Evolutionary conservation across 37 sponge, comb jelly and placozoan species (phyloP).

Genomic region (Bolinopsis microptera): DNA sequence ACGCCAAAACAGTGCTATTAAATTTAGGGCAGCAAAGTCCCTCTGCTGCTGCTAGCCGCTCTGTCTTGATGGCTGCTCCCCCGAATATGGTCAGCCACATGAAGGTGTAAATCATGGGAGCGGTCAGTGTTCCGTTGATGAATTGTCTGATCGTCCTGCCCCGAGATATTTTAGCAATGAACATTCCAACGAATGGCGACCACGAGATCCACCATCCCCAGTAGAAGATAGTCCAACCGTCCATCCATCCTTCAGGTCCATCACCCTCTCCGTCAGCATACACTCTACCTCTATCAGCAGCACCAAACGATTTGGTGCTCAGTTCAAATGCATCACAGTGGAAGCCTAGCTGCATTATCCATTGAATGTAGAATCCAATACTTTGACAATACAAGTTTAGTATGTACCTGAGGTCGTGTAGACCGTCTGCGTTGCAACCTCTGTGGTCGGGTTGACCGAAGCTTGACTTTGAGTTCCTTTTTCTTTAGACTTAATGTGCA

Average conservation of each 20-base stretch:
- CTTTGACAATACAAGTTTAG: constrained; percentile 32
- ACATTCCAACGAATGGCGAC: no score
- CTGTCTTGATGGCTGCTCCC: constrained; percentile 20
- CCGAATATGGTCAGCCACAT: constrained; percentile 48
- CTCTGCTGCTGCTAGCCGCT: not conserved
- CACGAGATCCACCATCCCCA: constrained; percentile 64
- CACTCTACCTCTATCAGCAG: constrained; percentile 24
- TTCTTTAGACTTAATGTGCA: no score
- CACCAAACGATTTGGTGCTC: not conserved
- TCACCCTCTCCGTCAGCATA: not conserved
- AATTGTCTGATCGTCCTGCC: constrained; percentile 6
- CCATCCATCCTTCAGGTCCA: constrained; percentile 1
- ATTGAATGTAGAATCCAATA: constrained; percentile 17
- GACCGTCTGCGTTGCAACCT: not conserved
- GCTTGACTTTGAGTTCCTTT: not conserved
- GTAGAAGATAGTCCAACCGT: constrained; percentile 59
- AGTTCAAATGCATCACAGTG: constrained; percentile 17
- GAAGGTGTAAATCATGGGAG: constrained; percentile 27
- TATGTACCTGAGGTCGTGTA: not conserved
- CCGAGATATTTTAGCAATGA: no score
- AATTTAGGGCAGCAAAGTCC: not conserved
- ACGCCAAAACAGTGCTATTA: not conserved
- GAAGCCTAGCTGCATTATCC: constrained; percentile 27
- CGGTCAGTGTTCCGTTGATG: constrained; percentile 45
- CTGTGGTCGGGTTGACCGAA: not conserved